Evolutionary conservation across 2,888 invertebrate species (phyloP), one percentile per base, ranked within the genome.

Genomic region (Drosophila greeni): DNA sequence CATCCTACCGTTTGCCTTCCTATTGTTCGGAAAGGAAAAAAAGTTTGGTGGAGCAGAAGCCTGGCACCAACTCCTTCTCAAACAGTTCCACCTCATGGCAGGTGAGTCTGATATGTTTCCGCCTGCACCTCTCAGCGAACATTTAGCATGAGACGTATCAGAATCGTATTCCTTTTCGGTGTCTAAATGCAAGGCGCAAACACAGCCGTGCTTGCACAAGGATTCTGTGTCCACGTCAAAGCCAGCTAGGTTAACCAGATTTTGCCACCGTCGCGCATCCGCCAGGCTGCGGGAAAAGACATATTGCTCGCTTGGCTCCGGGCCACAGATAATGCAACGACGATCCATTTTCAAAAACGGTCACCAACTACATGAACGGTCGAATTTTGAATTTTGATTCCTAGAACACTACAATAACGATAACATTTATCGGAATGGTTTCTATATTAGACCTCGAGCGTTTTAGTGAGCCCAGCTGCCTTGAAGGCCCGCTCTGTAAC

Each of bases 241-340:
- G 14, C 37, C 34, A 16, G 36, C 33, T 0, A 81, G 51, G 9
- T 54, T 70, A 5, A 42, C 43, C 59, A 62, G 26, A 8, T 34
- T 47, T 60, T 68, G 71, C 82, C 84, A 83, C 12, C 49, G 69
- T 0, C 53, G 20, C 11, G 82, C 76, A 36, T 78, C 78, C 2
- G 34, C n/a, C 26, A 61, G 40, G n/a, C 39, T 60, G 7, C 55
- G 52, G 8, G 82, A 73, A 43, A 59, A 71, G n/a, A 66, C 52
- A 29, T 36, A 70, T 2, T 39, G 23, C 1, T 51, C 53, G 18
- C n/a, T 36, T 0, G 84, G 79, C 37, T 48, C 20, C 23, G 59
- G 48, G 16, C 78, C 79, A 66, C 76, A 78, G 45, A 82, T 52
- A 31, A 84, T 45, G 66, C 82, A 84, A 23, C 65, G 65, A 64